These are phyloP conservation scores for Crocuta crocuta DNA, from an alignment of 2,113 vertebrate species.

Conservation along the genomic window DNA sequence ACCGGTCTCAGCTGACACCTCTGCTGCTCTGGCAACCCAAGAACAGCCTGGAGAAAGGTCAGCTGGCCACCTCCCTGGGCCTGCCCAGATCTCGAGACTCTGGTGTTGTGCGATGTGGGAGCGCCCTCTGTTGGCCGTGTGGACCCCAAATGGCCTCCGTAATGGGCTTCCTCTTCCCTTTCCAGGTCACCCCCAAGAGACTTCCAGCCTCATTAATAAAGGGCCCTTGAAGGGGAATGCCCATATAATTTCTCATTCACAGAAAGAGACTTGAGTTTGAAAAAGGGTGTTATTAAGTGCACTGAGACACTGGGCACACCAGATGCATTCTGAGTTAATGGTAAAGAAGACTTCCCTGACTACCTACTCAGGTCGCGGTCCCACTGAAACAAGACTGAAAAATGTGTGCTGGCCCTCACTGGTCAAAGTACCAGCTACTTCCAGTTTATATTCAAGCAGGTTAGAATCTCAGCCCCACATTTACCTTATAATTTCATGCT, in stretches of 20 bases:
- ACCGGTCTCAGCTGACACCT: slow-evolving; percentile 89
- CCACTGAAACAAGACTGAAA: not conserved
- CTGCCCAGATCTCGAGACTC: not conserved
- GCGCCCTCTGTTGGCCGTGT: slow-evolving; percentile 87
- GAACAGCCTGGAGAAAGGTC: slow-evolving; percentile 90
- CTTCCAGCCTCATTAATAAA: not conserved
- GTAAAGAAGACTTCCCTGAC: not conserved
- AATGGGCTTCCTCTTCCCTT: not conserved
- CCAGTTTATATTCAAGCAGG: not conserved
- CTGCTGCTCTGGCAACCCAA: slow-evolving; percentile 89
- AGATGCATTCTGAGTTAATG: not conserved
- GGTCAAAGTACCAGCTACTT: not conserved
- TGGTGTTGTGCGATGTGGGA: slow-evolving; percentile 77
- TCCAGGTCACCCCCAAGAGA: not conserved
- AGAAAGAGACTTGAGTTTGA: not conserved
- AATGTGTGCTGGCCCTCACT: not conserved
- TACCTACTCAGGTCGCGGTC: not conserved
- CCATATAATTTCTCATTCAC: not conserved
- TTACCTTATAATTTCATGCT: not conserved
- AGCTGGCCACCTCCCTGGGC: slow-evolving; percentile 85
- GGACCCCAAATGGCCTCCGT: fast-evolving
- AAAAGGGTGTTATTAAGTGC: not conserved
- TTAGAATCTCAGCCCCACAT: not conserved
- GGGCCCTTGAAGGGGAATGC: not conserved
- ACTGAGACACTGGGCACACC: not conserved